These are phyloP conservation scores for Marronus borbonicus DNA, from an alignment of 2,888 invertebrate species.

Conservation along the genomic window DNA sequence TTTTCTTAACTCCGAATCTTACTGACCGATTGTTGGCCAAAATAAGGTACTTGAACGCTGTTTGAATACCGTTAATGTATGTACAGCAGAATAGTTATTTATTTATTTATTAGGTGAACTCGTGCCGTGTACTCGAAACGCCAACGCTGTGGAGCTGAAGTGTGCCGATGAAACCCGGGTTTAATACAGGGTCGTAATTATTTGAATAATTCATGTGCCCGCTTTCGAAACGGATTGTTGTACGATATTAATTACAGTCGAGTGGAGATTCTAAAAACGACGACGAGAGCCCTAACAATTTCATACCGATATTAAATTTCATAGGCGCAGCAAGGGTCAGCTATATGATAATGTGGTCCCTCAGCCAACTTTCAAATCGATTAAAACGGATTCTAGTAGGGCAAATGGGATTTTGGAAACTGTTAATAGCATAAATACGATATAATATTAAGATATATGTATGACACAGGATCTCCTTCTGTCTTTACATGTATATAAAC, in stretches of 20 bases:
- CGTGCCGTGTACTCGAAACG: constrained; percentile 1
- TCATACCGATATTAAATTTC: constrained; percentile 9
- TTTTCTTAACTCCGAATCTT: no score
- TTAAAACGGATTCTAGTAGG: not conserved
- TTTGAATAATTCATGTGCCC: constrained; percentile 32
- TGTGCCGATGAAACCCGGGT: not conserved
- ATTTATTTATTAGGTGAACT: constrained; percentile 17
- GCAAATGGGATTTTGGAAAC: not conserved
- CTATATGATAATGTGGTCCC: not conserved
- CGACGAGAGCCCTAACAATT: constrained; percentile 11
- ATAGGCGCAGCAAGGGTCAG: constrained; percentile 13
- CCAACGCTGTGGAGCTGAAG: not conserved
- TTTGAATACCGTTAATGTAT: no score
- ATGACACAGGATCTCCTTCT: no score
- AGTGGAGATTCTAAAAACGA: constrained; percentile 28
- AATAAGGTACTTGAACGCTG: no score
- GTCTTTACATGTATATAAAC: no score
- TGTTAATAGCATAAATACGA: not conserved
- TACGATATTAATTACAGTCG: constrained; percentile 26
- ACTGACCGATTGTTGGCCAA: no score
- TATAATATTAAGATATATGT: no score
- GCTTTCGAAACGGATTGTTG: constrained; percentile 23
- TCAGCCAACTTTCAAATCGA: not conserved
- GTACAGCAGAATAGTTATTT: not conserved
- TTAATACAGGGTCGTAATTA: constrained; percentile 25